phyloP scores from a whole-genome alignment of 2,797 vertebrate species.

The Glyptemys insculpta region DNA sequence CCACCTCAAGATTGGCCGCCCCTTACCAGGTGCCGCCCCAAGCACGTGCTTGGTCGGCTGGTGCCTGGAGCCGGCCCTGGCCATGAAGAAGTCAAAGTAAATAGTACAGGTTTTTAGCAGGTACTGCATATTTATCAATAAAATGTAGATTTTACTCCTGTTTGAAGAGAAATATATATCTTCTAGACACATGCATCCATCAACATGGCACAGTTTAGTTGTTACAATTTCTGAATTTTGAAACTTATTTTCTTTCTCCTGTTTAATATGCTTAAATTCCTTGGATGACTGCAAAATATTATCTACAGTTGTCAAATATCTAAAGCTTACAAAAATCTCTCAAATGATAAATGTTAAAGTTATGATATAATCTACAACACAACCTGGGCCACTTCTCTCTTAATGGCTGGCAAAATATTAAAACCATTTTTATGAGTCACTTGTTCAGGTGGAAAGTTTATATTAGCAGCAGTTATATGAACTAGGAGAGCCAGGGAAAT shows the following conservation, averaged over 20 bases:
- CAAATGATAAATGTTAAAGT: background rate
- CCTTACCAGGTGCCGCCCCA: too few species aligned
- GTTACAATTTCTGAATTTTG: background rate
- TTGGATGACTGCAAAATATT: background rate
- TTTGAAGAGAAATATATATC: background rate
- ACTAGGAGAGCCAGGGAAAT: slow-evolving; percentile 44
- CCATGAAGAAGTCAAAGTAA: background rate
- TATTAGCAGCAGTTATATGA: slow-evolving; percentile 15
- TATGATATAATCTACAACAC: background rate
- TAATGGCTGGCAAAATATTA: slow-evolving; percentile 33
- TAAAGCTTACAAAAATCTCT: background rate
- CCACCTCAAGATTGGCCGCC: too few species aligned
- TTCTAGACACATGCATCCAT: background rate
- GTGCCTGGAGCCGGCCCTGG: too few species aligned
- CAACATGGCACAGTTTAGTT: background rate
- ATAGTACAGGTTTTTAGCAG: background rate
- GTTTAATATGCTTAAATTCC: background rate
- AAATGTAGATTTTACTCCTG: background rate
- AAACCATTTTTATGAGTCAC: slow-evolving; percentile 30
- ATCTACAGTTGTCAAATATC: slow-evolving; percentile 5
- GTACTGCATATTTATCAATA: background rate
- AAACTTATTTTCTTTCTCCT: background rate
- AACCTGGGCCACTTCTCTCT: background rate
- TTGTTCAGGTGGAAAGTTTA: slow-evolving; percentile 68
- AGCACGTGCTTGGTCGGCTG: too few species aligned